Percentiles rank a stretch among this genome's conserved stretches.
Conservation (phyloP, 2,888 invertebrate species). For the Chrysotoxum bicinctum region DNA sequence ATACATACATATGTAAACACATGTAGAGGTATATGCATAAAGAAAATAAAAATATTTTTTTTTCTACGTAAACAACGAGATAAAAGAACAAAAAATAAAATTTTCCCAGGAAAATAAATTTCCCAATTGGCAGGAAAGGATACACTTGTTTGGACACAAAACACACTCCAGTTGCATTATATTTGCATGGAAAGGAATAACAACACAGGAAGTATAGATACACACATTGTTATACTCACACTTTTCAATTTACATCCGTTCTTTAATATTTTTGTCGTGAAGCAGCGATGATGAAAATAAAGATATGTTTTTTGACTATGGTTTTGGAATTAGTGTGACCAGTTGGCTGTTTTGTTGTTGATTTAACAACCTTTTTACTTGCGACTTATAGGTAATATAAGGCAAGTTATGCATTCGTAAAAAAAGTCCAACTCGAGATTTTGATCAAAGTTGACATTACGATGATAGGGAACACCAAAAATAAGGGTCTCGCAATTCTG, state of each 20-base stretch:
- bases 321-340: constrained; percentile 7
- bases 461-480: too few species aligned
- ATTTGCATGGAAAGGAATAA: constrained; percentile 44
- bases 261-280: constrained; percentile 17
- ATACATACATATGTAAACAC: too few species aligned
- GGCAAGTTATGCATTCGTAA: too few species aligned
- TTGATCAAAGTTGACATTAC: too few species aligned
- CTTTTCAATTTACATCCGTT: constrained; percentile 20
- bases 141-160: constrained; percentile 36
- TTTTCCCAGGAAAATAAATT: constrained; percentile 36
- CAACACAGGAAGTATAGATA: not conserved
- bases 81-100: constrained; percentile 3
- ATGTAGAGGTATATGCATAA: too few species aligned
- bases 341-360: not conserved
- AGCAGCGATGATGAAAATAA: constrained; percentile 16
- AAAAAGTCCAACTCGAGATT: too few species aligned
- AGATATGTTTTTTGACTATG: not conserved
- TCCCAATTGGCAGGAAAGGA: constrained; percentile 50
- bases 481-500: too few species aligned
- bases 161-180: constrained; percentile 36
- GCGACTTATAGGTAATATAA: too few species aligned
- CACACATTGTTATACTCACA: constrained; percentile 17
- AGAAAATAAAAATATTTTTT: constrained; percentile 9
- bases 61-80: not conserved
- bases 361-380: too few species aligned